Base-by-base conservation (phyloP, 2,113 vertebrate genomes). In the Bubalus kerabau region DNA sequence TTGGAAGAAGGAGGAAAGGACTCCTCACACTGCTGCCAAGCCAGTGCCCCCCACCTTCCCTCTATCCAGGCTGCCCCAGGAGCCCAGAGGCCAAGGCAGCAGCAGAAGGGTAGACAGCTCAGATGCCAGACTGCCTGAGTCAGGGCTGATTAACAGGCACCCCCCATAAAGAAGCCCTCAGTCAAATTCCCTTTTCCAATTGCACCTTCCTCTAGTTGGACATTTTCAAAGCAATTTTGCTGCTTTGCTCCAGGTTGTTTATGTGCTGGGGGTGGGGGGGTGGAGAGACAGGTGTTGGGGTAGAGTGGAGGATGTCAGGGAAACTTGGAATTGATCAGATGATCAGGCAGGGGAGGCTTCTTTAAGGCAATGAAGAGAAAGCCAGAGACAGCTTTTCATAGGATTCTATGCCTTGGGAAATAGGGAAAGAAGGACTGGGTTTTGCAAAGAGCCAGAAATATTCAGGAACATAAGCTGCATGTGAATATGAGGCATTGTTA, bases 401-500 rank as follows among this genome's bases (percentile, higher is more conserved):
- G 36, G 52, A 76, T 74, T 83, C 90, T 82, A 17, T 6, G 80
- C 36, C 94, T 74, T 82, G 78, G 89, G 57, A 87, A 95, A 93
- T 14, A 90, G 26, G 86, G 60, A 80, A 94, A 89, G 24, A 46
- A 83, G 46, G 32, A n/a, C 28, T 28, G 64, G 71, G 36, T 95
- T 98, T 93, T 74, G 26, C 56, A 82, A 96, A 95, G n/a, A 93
- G 92, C 81, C 78, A 88, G 88, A 96, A 94, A 92, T 59, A 94
- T 23, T 91, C 50, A 64, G 92, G 83, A 91, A 62, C 28, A 30
- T 48, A 92, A 96, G 88, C 14, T 32, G 96, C 87, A 88, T n/a
- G 80, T 90, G 93, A 95, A 46, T 94, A 94, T 56, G 81, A 98
- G 88, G 88, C 96, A 95, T 81, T 96, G 92, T 97, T 90, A 86